These are phyloP conservation scores for Gobiocypris rarus DNA, from an alignment of 2,113 vertebrate genomes.

Conservation along the genomic window DNA sequence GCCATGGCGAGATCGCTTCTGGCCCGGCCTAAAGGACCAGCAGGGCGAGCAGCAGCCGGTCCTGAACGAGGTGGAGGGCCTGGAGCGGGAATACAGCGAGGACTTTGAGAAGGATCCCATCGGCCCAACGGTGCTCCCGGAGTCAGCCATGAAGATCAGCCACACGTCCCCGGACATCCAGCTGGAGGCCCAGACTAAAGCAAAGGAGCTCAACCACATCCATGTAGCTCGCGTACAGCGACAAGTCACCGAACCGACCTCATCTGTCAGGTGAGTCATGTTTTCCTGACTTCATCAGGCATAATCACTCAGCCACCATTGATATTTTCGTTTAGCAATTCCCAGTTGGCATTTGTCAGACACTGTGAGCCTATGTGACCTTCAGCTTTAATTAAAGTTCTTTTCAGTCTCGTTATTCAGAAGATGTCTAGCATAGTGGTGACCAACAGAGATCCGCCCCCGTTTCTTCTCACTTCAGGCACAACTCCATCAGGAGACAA, in stretches of 20 bases:
- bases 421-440: neutral
- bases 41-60: conserved; percentile 87
- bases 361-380: conserved; percentile 11
- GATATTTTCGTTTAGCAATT: conserved; percentile 33
- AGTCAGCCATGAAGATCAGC: conserved; percentile 96
- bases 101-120: conserved; percentile 85
- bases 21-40: conserved; percentile 83
- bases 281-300: neutral
- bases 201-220: conserved; percentile 84
- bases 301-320: conserved; percentile 25
- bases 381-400: conserved; percentile 40
- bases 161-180: conserved; percentile 97
- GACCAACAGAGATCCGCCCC: neutral
- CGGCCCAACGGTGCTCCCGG: conserved; percentile 68
- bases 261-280: conserved; percentile 87
- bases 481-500: conserved; percentile 93
- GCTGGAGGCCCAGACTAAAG: conserved; percentile 81
- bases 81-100: conserved; percentile 88
- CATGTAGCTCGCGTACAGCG: conserved; percentile 84
- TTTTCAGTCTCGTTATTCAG: neutral
- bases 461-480: conserved; percentile 77
- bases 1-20: conserved; percentile 89
- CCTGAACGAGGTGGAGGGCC: conserved; percentile 85
- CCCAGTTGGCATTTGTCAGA: conserved; percentile 33
- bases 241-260: conserved; percentile 91